phyloP scores from a whole-genome alignment of 1,140 invertebrate species.

The Neotoxoptera formosana region DNA sequence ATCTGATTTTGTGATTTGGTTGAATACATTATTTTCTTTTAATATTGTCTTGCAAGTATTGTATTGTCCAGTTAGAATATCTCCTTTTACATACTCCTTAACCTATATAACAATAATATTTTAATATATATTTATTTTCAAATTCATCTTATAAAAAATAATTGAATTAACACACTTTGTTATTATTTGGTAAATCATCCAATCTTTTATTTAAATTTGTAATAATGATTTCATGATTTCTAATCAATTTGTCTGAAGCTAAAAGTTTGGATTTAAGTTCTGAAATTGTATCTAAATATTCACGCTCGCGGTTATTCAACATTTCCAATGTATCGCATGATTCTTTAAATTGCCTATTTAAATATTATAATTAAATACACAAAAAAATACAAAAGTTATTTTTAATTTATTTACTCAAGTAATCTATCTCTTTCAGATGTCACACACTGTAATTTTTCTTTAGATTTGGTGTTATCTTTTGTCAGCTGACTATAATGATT shows the following conservation, averaged over 20 bases:
- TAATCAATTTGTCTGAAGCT: constrained; percentile 14
- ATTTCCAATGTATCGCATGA: constrained; percentile 29
- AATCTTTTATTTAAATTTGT: constrained; percentile 22
- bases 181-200: background rate
- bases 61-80: background rate
- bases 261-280: constrained; percentile 22
- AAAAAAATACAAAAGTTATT: background rate
- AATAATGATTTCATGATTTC: constrained; percentile 7
- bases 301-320: constrained; percentile 16
- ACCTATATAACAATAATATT: background rate
- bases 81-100: background rate
- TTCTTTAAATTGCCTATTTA: constrained; percentile 43
- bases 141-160: background rate
- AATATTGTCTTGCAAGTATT: background rate
- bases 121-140: background rate
- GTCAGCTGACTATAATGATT: constrained; percentile 20
- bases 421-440: constrained; percentile 47
- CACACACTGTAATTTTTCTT: constrained; percentile 26
- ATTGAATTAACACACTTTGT: background rate
- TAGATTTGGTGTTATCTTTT: constrained; percentile 1
- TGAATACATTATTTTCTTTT: constrained; percentile 24
- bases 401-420: constrained; percentile 36
- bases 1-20: background rate
- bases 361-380: background rate
- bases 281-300: constrained; percentile 51